These are phyloP conservation scores for Bursaphelenchus okinawaensis DNA, from an alignment of 2,888 invertebrate species.

Conservation along the genomic window DNA sequence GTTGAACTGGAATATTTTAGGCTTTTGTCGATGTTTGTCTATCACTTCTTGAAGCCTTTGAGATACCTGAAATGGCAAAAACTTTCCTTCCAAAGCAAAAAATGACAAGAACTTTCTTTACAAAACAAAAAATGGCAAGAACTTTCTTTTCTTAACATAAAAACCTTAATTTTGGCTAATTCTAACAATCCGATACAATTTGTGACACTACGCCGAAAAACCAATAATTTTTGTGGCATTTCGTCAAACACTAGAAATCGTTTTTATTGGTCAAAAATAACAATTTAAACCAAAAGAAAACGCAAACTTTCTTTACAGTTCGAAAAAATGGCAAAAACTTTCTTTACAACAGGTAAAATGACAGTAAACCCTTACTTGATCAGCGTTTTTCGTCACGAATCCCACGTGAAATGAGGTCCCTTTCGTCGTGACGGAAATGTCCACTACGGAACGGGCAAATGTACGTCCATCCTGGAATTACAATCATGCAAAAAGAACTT, in stretches of 20 bases:
- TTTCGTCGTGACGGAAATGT: constrained; percentile 19
- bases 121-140: too few relatives aligned
- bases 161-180: too few relatives aligned
- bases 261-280: too few relatives aligned
- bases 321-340: neutral
- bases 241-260: too few relatives aligned
- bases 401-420: constrained; percentile 22
- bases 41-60: constrained; percentile 48
- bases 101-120: neutral
- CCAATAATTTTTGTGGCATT: neutral
- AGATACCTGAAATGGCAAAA: constrained; percentile 35
- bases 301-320: neutral
- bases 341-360: too few relatives aligned
- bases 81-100: too few relatives aligned
- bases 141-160: too few relatives aligned
- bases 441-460: constrained; percentile 25
- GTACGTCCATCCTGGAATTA: constrained; percentile 30
- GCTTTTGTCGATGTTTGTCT: constrained; percentile 50
- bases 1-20: constrained; percentile 55
- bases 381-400: constrained; percentile 31
- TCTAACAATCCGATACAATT: too few relatives aligned
- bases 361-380: constrained; percentile 21
- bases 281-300: too few relatives aligned
- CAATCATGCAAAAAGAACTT: neutral
- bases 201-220: too few relatives aligned